Evolutionary conservation across 2,888 invertebrate species (phyloP), one percentile per base, ranked within the genome.

Genomic region (Megalurothrips usitatus): DNA sequence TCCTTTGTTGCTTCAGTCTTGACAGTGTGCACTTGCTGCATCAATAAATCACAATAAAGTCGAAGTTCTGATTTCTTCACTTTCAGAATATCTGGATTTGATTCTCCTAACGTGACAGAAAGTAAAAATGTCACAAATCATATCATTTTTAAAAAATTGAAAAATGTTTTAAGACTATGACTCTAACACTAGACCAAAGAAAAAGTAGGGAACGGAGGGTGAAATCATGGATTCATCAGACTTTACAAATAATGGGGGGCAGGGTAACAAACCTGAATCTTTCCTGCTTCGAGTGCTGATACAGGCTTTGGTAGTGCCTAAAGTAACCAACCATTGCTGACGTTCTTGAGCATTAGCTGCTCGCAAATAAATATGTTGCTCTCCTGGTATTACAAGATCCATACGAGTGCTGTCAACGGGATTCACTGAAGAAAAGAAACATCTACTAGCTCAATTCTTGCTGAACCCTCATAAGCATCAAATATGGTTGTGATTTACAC

Each of bases 11-110:
- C 90, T 82, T 92, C 92, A 86, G 91, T 91, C 87, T 93, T 93
- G 0, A 94, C 90, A 81, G 91, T 91, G 88, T 94, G 94, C 1
- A 94, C 94, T 88, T 94, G 94, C 86, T 95, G 94, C 93, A 94
- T 94, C 85, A 95, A 88, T 75, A 94, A 89, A 87, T 95, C 94
- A 89, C 94, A 94, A 87, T 94, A 94, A 49, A 94, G 88, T 83
- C 94, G 88, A 83, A 95, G 87, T 86, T 95, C 94, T 12, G 94
- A 93, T 86, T 93, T 93, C 86, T 94, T 94, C 80, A 92, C 90
- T 85, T 91, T 91, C 83, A 94, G 87, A 34, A 86, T 85, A 85
- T 90, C 91, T 19, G 90, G 89, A 84, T 90, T 91, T 82, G 89
- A 87, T 83, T 90, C 88, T 82, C 86, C 89, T 75, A 26, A 58